Percentiles rank a stretch among this genome's conserved stretches.
Conservation (phyloP, 35 echinoderm and acorn worm genomes). For the Heliocidaris erythrogramma region DNA sequence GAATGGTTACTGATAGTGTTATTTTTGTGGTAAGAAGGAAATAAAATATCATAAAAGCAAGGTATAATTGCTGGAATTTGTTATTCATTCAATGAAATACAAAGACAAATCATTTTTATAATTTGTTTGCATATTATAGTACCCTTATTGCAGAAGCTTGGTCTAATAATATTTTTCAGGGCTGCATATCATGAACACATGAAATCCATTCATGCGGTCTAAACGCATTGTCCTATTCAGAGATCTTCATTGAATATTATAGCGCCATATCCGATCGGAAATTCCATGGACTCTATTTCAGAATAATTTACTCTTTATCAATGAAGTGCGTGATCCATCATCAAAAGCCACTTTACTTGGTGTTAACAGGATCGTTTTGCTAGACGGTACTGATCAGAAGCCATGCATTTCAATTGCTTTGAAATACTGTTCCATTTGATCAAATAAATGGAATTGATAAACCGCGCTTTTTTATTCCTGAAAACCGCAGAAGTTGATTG, state of each 20-base stretch:
- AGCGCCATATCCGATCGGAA: not conserved
- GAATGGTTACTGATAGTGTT: too few species aligned
- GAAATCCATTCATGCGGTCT: too few species aligned
- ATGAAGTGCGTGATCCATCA: not conserved
- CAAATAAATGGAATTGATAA: not conserved
- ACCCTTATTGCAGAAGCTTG: too few species aligned
- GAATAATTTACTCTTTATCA: not conserved
- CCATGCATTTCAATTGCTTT: not conserved
- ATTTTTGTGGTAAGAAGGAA: too few species aligned
- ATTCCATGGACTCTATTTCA: not conserved
- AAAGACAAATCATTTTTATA: too few species aligned
- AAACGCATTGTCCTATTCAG: too few species aligned
- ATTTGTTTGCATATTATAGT: too few species aligned
- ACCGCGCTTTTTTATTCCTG: not conserved
- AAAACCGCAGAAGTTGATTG: constrained; percentile 1
- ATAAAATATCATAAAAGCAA: too few species aligned
- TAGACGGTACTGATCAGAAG: not conserved
- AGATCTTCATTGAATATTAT: not conserved
- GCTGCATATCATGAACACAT: too few species aligned
- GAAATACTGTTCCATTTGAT: not conserved
- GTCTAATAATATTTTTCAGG: too few species aligned
- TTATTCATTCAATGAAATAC: too few species aligned
- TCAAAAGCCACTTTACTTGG: not conserved
- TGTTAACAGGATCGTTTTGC: not conserved
- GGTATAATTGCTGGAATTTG: too few species aligned